phyloP scores from a whole-genome alignment of 2,888 invertebrate genomes.

The Hydrotaea cyrtoneurina region DNA sequence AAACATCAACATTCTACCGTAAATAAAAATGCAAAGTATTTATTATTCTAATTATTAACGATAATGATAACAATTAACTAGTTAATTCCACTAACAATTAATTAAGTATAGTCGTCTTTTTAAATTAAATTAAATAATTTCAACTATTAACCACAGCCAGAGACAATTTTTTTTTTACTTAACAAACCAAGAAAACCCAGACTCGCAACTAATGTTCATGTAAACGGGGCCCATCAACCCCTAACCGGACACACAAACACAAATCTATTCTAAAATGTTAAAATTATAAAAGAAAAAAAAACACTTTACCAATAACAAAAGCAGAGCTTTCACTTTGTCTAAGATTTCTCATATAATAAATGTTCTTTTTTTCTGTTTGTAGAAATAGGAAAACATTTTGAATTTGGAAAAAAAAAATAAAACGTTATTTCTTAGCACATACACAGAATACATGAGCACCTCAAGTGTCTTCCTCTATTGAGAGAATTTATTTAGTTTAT shows the following conservation, averaged over 20 bases:
- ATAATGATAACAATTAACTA: background rate
- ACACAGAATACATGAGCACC: constrained; percentile 45
- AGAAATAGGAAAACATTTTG: background rate
- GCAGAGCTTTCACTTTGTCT: constrained; percentile 50
- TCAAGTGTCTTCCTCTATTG: constrained; percentile 63
- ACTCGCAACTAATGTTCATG: constrained; percentile 56
- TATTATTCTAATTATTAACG: constrained; percentile 45
- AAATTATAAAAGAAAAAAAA: background rate
- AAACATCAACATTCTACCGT: constrained; percentile 53
- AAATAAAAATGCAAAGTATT: constrained; percentile 55
- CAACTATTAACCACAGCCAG: background rate
- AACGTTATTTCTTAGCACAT: background rate
- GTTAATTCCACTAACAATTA: background rate
- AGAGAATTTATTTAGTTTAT: constrained; percentile 6
- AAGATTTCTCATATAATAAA: constrained; percentile 8
- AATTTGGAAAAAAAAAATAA: too few species aligned
- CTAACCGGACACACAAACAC: background rate
- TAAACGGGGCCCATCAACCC: background rate
- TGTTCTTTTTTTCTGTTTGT: background rate
- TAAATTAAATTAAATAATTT: constrained; percentile 2
- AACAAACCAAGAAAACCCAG: constrained; percentile 32
- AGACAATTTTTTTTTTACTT: constrained; percentile 27
- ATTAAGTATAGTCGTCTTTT: constrained; percentile 47
- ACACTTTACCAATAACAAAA: constrained; percentile 50
- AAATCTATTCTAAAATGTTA: constrained; percentile 4